A percentile compares a stretch with the other conserved stretches of the same genome.
These are phyloP conservation scores for Denticeps clupeoides DNA, from an alignment of 2,797 vertebrate genomes.

Conservation along the genomic window DNA sequence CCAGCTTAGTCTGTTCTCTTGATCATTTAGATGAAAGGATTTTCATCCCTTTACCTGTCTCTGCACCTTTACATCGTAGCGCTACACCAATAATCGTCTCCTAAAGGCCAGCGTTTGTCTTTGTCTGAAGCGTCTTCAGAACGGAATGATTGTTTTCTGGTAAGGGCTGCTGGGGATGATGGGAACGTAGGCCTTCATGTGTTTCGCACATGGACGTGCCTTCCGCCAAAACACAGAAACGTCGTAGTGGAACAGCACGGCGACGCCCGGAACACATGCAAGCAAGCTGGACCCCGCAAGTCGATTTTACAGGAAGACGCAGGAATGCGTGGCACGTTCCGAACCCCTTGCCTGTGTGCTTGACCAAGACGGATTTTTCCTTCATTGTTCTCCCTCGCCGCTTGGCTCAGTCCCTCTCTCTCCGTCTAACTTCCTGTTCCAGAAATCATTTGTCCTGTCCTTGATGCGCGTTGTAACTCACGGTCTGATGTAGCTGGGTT, in stretches of 20 bases:
- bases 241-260: slow-evolving; percentile 10
- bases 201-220: too few species aligned
- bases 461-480: slow-evolving; percentile 36
- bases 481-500: slow-evolving; percentile 38
- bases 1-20: too few species aligned
- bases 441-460: background rate
- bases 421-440: background rate
- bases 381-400: slow-evolving; percentile 2
- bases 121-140: too few species aligned
- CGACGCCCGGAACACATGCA: slow-evolving; percentile 7
- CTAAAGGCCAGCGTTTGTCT: too few species aligned
- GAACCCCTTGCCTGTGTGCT: slow-evolving; percentile 13
- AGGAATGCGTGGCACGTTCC: slow-evolving; percentile 38
- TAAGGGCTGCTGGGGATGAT: too few species aligned
- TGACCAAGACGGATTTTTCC: slow-evolving; percentile 21
- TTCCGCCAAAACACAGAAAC: too few species aligned
- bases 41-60: too few species aligned
- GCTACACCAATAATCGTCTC: too few species aligned
- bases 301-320: slow-evolving; percentile 32
- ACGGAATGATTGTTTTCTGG: too few species aligned
- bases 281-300: slow-evolving; percentile 19
- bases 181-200: too few species aligned
- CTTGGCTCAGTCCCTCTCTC: background rate
- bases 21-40: too few species aligned
- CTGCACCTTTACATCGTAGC: too few species aligned